These are phyloP conservation scores for Cynocephalus volans DNA, from an alignment of 2,113 vertebrate species.

Conservation along the genomic window DNA sequence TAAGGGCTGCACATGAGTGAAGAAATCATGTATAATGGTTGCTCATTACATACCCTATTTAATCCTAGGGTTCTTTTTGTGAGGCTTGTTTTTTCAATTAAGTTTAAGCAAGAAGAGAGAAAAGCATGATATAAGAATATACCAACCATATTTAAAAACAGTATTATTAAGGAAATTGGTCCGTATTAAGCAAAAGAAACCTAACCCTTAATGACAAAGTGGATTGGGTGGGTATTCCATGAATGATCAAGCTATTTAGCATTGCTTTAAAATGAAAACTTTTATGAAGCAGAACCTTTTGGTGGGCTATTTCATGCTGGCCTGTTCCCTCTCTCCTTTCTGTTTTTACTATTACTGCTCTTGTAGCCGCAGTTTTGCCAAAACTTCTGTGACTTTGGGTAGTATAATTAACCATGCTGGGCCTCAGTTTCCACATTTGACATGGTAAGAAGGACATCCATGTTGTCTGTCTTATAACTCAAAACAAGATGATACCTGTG, in stretches of 20 bases:
- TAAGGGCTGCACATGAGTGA: conserved; percentile 71
- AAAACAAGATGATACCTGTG: neutral
- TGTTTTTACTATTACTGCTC: conserved; percentile 44
- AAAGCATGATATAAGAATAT: conserved; percentile 21
- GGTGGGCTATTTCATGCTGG: conserved; percentile 56
- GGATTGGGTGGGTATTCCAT: neutral
- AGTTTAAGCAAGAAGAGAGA: conserved; percentile 42
- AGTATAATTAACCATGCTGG: conserved; percentile 12
- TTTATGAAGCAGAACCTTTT: conserved; percentile 73
- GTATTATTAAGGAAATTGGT: conserved; percentile 41
- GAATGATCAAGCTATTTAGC: conserved; percentile 53
- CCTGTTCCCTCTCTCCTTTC: conserved; percentile 45
- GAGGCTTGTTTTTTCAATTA: conserved; percentile 76
- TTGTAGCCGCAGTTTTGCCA: neutral
- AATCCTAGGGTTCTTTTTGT: conserved; percentile 70
- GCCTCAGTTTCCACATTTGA: conserved; percentile 40
- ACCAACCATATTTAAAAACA: conserved; percentile 48
- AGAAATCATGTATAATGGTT: conserved; percentile 79
- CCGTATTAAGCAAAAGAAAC: conserved; percentile 61
- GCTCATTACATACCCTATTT: conserved; percentile 82
- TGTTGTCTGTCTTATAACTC: neutral
- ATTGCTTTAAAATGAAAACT: conserved; percentile 68
- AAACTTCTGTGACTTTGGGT: conserved; percentile 13
- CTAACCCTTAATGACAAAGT: conserved; percentile 61
- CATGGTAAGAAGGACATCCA: neutral